phyloP scores from a whole-genome alignment of 2,888 invertebrate species.

The Limnephilus rhombicus region DNA sequence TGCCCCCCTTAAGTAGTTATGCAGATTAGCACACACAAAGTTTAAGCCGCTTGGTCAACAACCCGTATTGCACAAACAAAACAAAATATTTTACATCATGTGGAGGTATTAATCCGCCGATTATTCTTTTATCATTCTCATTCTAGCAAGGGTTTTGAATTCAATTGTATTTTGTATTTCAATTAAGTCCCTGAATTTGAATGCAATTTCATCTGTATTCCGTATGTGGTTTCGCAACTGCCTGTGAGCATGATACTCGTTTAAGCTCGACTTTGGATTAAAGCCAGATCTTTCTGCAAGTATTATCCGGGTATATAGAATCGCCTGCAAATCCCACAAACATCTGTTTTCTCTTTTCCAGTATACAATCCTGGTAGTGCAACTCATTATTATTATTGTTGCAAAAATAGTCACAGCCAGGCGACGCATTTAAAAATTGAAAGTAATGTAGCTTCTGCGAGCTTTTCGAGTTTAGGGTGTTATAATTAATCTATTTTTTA shows the following conservation, averaged over 20 bases:
- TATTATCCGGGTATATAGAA: constrained; percentile 7
- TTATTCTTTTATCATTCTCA: not conserved
- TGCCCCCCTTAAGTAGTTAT: no score
- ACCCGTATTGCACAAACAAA: not conserved
- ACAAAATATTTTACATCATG: not conserved
- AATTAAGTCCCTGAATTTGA: not conserved
- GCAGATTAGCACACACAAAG: not conserved
- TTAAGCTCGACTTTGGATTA: constrained; percentile 14
- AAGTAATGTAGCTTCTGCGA: not conserved
- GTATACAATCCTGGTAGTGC: not conserved
- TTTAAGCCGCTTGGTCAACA: not conserved
- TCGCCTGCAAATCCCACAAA: not conserved
- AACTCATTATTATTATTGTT: not conserved
- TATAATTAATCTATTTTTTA: not conserved
- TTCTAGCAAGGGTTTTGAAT: not conserved
- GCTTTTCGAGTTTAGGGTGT: not conserved
- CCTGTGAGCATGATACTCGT: constrained; percentile 11
- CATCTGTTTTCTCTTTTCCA: constrained; percentile 4
- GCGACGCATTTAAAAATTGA: not conserved
- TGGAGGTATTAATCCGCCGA: not conserved
- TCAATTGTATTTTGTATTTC: not conserved
- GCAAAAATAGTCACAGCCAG: not conserved
- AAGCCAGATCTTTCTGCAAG: constrained; percentile 3
- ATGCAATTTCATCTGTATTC: not conserved
- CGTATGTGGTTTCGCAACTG: not conserved